phyloP scores from a whole-genome alignment of 2,888 invertebrate species.

The Sarcophaga rosellei region DNA sequence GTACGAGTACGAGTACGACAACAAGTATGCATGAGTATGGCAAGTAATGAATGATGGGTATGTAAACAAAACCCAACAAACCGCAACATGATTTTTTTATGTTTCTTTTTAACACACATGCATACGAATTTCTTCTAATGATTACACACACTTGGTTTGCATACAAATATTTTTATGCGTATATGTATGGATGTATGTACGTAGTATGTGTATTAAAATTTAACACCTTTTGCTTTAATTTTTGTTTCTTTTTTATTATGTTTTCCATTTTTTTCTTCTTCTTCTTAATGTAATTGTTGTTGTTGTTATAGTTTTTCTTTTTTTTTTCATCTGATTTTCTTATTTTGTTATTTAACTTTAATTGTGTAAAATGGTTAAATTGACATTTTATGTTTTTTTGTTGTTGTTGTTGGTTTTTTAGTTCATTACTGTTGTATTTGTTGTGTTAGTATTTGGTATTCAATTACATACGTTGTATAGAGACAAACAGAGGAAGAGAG shows the following conservation, averaged over 20 bases:
- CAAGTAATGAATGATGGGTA: neutral
- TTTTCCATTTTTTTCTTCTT: neutral
- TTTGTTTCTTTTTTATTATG: too few relatives aligned
- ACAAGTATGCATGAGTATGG: conserved; percentile 2
- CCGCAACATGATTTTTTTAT: conserved; percentile 63
- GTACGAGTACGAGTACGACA: conserved; percentile 3
- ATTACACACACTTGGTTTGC: too few relatives aligned
- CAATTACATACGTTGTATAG: too few relatives aligned
- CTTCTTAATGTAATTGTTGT: conserved; percentile 18
- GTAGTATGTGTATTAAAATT: neutral
- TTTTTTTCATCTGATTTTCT: too few relatives aligned
- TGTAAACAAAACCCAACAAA: conserved; percentile 57
- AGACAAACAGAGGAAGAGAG: too few relatives aligned
- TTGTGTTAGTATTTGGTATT: too few relatives aligned
- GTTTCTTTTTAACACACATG: conserved; percentile 8
- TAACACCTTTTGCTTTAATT: conserved; percentile 15
- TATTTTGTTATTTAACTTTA: conserved; percentile 32
- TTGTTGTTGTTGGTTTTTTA: neutral
- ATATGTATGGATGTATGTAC: too few relatives aligned
- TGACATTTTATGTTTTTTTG: conserved; percentile 44
- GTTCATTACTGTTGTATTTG: neutral
- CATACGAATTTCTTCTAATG: too few relatives aligned
- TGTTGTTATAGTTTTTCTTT: conserved; percentile 3
- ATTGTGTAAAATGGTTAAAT: conserved; percentile 42
- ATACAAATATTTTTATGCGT: too few relatives aligned